Conservation (phyloP, 1,140 invertebrate species). For the Zaprionus ornatus region DNA sequence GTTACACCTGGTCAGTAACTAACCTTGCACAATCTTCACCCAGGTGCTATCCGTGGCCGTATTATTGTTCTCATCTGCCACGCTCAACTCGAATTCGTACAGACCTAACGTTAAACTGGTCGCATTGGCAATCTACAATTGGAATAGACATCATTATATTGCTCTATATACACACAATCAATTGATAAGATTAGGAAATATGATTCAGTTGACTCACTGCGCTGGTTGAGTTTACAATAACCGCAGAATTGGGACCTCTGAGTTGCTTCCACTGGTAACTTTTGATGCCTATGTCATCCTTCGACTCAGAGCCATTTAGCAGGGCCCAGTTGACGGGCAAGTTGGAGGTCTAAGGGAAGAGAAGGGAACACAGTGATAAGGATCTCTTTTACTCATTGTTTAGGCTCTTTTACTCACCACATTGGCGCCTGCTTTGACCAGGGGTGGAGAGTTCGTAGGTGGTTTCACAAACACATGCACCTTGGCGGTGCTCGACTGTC, state of each 20-base stretch:
- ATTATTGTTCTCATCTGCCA: constrained; percentile 93
- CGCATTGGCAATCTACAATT: constrained; percentile 87
- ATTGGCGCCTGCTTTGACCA: constrained; percentile 87
- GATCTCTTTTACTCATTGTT: not conserved
- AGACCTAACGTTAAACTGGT: constrained; percentile 92
- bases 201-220: constrained; percentile 80
- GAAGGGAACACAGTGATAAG: not conserved
- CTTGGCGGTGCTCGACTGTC: constrained; percentile 92
- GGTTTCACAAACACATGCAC: constrained; percentile 97
- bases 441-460: constrained; percentile 92
- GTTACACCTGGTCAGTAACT: constrained; percentile 44
- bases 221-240: constrained; percentile 81
- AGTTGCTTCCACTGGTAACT: constrained; percentile 93
- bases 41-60: constrained; percentile 88
- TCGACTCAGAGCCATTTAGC: constrained; percentile 92
- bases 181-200: not conserved
- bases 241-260: constrained; percentile 87
- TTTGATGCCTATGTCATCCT: constrained; percentile 93
- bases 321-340: constrained; percentile 91
- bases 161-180: not conserved
- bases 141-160: not conserved
- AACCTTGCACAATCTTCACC: constrained; percentile 96
- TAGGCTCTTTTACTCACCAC: constrained; percentile 55
- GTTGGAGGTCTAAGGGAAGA: constrained; percentile 87
- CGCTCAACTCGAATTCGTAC: constrained; percentile 93